Evolutionary conservation across 2,888 invertebrate species (phyloP), one percentile per base, ranked within the genome.

Genomic region (Cheilosia soror): DNA sequence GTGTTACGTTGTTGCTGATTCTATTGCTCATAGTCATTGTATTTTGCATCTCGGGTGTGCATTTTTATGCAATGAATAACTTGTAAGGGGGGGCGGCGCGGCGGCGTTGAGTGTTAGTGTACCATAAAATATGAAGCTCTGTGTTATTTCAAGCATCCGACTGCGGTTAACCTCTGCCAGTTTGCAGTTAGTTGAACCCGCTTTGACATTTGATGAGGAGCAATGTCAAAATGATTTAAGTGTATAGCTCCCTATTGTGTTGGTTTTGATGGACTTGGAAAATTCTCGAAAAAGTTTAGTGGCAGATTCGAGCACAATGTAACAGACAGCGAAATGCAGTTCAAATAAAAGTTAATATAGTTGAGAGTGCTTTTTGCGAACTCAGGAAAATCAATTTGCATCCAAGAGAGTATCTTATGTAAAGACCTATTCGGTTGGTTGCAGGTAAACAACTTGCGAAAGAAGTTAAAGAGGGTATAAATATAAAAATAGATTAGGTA

Each of bases 61-160:
- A 77, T 62, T 68, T 62, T 69, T 69, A 11, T 62, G 44, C 65
- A 15, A 68, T 80, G 44, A 58, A 73, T 73, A 72, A 60, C 65
- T 42, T 37, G 37, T 37, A 37, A 9, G 9, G 51, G 49, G 15
- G 7, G 44, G 31, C 4, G n/a, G 29, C 7, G 20, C 7, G 40
- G 6, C 37, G 25, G 40, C 13, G 29, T 20, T 20, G 27, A 11
- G 29, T 27, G 29, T 20, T 15, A 11, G 29, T 27, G 29, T 40
- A 37, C 29, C 40, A 57, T 63, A 29, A 42, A 68, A 60, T 68
- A 58, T 68, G 76, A 42, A 40, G 25, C 37, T 60, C 51, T 68
- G 42, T 58, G 42, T 27, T n/a, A 51, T 72, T 79, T 44, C 58
- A 65, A 58, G 65, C 33, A 40, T 69, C 37, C 47, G 44, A 6